Evolutionary conservation across 2,888 invertebrate species (phyloP).

Genomic region (Lagria hirta): DNA sequence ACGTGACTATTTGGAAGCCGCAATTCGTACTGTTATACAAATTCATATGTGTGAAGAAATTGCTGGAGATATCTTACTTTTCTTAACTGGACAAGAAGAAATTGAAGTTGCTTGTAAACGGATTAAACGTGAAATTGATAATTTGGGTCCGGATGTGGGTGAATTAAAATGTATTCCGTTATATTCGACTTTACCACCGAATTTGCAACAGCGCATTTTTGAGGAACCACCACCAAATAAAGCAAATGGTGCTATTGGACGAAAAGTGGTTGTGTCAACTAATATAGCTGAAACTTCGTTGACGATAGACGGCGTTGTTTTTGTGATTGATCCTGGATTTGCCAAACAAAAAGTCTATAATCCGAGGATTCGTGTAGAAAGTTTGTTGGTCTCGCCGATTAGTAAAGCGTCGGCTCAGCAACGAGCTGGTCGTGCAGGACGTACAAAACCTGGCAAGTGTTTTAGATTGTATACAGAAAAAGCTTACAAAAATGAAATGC

Average conservation of each 20-base stretch:
- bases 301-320: constrained; percentile 99
- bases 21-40: constrained; percentile 91
- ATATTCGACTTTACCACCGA: constrained; percentile 97
- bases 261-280: constrained; percentile 94
- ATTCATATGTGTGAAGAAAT: constrained; percentile 96
- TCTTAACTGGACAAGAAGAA: constrained; percentile 78
- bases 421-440: constrained; percentile 91
- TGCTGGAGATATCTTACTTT: constrained; percentile 88
- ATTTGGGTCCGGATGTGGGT: constrained; percentile 94
- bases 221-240: constrained; percentile 93
- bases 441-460: constrained; percentile 98
- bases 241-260: constrained; percentile 70
- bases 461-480: constrained; percentile 95
- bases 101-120: constrained; percentile 99
- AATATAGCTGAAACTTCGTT: constrained; percentile 99
- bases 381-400: constrained; percentile 95
- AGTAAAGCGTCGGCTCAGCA: constrained; percentile 99
- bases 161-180: constrained; percentile 97
- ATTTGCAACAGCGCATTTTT: constrained; percentile 95
- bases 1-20: constrained; percentile 96
- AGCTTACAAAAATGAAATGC: constrained; percentile 97
- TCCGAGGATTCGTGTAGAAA: constrained; percentile 83
- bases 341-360: constrained; percentile 93
- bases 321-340: constrained; percentile 99
- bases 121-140: constrained; percentile 94